Base-by-base conservation (phyloP, 2,113 vertebrate genomes). In the Puffinus mauretanicus region DNA sequence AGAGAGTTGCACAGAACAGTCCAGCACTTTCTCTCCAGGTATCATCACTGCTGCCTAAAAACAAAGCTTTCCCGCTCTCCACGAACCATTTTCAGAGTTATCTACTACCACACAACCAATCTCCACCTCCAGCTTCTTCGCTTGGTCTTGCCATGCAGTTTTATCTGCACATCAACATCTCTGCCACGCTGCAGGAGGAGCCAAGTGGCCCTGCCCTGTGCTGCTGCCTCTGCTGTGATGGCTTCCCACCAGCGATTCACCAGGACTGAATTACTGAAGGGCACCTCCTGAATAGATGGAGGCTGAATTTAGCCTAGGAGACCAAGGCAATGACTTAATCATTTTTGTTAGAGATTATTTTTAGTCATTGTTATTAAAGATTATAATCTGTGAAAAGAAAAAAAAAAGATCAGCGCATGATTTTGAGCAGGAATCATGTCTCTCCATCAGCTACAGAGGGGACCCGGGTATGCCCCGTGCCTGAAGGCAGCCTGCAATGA, bases 381-480 rank as follows among this genome's bases (percentile, higher is more conserved):
- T 38, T 30, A 7, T 51, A 5, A 79, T 36, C 81, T 47, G 6
- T 60, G 38, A 67, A 46, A 32, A 64, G 20, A 16, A 79, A 36
- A 12, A 40, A 40, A 67, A n/a, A 21, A 26, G 16, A 49, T 10
- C 4, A 38, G 25, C 81, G 44, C 18, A 34, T 7, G 19, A 72
- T 62, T 83, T 55, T 47, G 26, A 77, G 72, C 22, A 57, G 77
- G 49, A 86, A n/a, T 44, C 7, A 5, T 9, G 11, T 20, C 17
- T 76, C n/a, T 72, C 25, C 44, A 25, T n/a, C 62, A 67, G 27
- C 34, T 64, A 8, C 4, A 2, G 27, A 72, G 26, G 17, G 17
- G 4, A 29, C 6, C 30, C 3, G 0, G 0, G 13, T 29, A 47
- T 16, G 11, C 19, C 38, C 52, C 3, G 0, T 47, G 76, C 24